A percentile compares a stretch with the other conserved stretches of the same genome.
These are phyloP conservation scores for Denticeps clupeoides DNA, from an alignment of 2,797 vertebrate species.

Conservation along the genomic window DNA sequence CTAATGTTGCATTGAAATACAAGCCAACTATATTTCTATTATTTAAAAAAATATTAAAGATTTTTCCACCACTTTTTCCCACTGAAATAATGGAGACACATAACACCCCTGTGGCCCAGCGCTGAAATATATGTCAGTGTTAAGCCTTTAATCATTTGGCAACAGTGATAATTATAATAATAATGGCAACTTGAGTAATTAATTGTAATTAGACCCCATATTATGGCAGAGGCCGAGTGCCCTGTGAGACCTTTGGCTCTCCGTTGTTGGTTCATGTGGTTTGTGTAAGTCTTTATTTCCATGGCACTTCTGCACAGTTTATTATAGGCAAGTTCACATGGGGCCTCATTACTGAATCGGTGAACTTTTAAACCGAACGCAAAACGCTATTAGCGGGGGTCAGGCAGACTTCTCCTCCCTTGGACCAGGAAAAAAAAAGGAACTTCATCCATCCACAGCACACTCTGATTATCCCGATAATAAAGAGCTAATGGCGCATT, in stretches of 20 bases:
- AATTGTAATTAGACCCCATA: conserved; percentile 16
- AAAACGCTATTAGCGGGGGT: conserved; percentile 4
- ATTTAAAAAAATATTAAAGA: background rate
- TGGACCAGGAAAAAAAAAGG: background rate
- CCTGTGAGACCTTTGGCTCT: background rate
- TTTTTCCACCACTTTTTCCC: no score
- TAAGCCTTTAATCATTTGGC: conserved; percentile 12
- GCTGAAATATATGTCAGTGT: conserved; percentile 5
- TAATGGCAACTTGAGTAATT: conserved; percentile 14
- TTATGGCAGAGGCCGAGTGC: conserved; percentile 7
- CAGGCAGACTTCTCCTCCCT: background rate
- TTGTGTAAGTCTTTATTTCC: conserved; percentile 2
- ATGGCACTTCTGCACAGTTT: background rate
- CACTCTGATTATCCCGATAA: conserved; percentile 4
- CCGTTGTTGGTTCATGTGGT: conserved; percentile 12
- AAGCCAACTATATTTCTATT: background rate
- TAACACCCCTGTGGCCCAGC: background rate
- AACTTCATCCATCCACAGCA: background rate
- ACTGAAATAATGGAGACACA: background rate
- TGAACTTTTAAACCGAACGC: conserved; percentile 15
- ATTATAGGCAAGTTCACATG: conserved; percentile 1
- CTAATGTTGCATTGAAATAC: no score
- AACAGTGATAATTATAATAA: conserved; percentile 2
- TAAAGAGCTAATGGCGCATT: conserved; percentile 3
- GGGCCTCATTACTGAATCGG: conserved; percentile 15